Percentiles rank a stretch among this genome's conserved stretches.
These are phyloP conservation scores for Ophioninae sp. DNA, from an alignment of 2,888 invertebrate species.

Conservation along the genomic window DNA sequence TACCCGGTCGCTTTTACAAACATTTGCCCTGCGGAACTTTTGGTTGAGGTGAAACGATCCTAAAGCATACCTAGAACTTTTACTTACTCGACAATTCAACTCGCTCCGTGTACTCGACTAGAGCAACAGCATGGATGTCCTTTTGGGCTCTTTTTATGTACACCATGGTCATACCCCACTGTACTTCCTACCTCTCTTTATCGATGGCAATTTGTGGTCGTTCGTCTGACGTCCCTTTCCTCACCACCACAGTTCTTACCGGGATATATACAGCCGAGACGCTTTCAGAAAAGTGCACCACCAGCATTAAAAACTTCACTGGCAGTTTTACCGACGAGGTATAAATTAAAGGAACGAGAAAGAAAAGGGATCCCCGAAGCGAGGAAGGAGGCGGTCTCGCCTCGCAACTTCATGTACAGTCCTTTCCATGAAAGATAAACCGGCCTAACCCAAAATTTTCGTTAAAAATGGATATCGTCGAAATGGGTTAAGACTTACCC, in stretches of 20 bases:
- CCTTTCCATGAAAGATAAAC: neutral
- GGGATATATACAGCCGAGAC: constrained; percentile 29
- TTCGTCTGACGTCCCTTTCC: constrained; percentile 23
- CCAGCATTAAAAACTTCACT: constrained; percentile 66
- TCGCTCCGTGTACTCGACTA: neutral
- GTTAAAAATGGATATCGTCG: neutral
- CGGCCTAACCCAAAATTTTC: neutral
- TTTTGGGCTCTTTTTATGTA: neutral
- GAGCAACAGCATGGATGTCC: neutral
- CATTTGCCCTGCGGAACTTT: neutral
- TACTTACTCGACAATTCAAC: constrained; percentile 1
- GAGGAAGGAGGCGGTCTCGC: constrained; percentile 11
- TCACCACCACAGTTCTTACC: neutral
- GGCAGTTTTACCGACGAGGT: constrained; percentile 63
- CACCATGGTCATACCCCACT: constrained; percentile 49
- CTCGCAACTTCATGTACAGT: constrained; percentile 16
- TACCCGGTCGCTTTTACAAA: neutral
- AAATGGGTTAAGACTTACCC: neutral
- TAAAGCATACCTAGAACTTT: constrained; percentile 29
- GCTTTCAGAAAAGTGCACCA: constrained; percentile 67
- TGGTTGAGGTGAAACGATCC: constrained; percentile 12
- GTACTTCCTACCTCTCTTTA: constrained; percentile 55
- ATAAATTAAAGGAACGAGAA: constrained; percentile 64
- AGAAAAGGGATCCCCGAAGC: constrained; percentile 34
- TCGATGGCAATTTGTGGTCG: constrained; percentile 67